Evolutionary conservation across 35 echinoderm and acorn worm genomes (phyloP).

Genomic region (Lytechinus pictus): DNA sequence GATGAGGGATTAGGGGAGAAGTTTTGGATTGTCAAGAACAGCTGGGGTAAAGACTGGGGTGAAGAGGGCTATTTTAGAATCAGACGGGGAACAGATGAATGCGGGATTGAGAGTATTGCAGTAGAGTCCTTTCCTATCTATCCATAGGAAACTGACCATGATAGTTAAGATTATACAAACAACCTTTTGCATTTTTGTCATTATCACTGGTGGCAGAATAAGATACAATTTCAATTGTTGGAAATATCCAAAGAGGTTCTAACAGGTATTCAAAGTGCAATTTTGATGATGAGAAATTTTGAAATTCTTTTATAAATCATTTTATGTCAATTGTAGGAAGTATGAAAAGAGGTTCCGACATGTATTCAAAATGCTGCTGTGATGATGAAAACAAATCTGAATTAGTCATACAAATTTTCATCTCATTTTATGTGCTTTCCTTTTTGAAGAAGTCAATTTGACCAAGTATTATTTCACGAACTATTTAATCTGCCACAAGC

Average conservation of each 20-base stretch:
- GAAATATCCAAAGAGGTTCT: not conserved
- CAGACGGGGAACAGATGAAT: conserved; percentile 80
- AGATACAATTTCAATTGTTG: not conserved
- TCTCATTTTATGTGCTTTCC: no score
- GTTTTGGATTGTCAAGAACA: conserved; percentile 95
- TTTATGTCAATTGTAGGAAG: no score
- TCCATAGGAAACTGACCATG: conserved; percentile 1
- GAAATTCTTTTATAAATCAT: not conserved
- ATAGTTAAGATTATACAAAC: not conserved
- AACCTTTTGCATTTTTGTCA: not conserved
- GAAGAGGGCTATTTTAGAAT: conserved; percentile 92
- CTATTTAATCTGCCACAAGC: no score
- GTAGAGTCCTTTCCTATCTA: conserved; percentile 89
- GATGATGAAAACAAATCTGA: no score
- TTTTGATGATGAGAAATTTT: not conserved
- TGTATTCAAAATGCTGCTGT: no score
- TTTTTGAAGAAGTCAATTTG: no score
- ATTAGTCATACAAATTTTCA: no score
- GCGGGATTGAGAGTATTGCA: conserved; percentile 90
- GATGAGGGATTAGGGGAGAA: conserved; percentile 72
- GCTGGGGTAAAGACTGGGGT: conserved; percentile 88
- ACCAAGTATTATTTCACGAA: no score
- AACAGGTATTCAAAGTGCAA: not conserved
- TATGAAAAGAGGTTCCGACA: no score
- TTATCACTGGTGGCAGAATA: not conserved